These are phyloP conservation scores for Dendrocopos noguchii DNA, from an alignment of 2,113 vertebrate genomes.

Conservation along the genomic window DNA sequence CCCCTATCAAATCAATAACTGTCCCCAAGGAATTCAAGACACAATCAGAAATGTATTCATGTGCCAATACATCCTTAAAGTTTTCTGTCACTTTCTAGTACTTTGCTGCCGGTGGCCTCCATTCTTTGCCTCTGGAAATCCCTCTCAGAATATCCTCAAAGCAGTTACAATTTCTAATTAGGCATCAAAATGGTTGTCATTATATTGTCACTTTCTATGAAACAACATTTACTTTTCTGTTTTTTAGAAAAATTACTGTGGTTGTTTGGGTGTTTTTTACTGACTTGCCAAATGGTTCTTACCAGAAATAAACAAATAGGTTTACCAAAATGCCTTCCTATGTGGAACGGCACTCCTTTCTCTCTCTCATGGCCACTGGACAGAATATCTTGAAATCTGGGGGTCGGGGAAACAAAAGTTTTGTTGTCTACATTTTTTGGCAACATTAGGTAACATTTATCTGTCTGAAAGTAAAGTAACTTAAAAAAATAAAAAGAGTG, in stretches of 20 bases:
- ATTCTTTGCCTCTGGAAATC: not conserved
- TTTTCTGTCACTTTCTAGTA: not conserved
- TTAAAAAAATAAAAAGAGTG: not conserved
- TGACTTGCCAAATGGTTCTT: not conserved
- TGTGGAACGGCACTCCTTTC: no score
- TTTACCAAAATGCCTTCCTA: not conserved
- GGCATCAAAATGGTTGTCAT: not conserved
- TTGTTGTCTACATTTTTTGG: not conserved
- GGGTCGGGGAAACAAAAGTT: not conserved
- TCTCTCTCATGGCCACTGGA: not conserved
- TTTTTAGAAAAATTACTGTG: not conserved
- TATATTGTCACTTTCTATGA: not conserved
- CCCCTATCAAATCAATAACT: not conserved
- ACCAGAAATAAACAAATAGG: not conserved
- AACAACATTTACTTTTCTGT: not conserved
- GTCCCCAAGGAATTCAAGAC: constrained; percentile 27
- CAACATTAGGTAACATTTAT: not conserved
- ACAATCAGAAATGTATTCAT: not conserved
- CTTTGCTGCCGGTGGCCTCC: not conserved
- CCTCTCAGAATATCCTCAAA: not conserved
- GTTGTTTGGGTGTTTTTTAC: not conserved
- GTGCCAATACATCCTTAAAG: not conserved
- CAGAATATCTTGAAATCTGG: not conserved
- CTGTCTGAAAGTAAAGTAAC: not conserved
- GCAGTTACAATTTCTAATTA: not conserved